phyloP scores from a whole-genome alignment of 2,113 vertebrate species.

The Phalacrocorax aristotelis region DNA sequence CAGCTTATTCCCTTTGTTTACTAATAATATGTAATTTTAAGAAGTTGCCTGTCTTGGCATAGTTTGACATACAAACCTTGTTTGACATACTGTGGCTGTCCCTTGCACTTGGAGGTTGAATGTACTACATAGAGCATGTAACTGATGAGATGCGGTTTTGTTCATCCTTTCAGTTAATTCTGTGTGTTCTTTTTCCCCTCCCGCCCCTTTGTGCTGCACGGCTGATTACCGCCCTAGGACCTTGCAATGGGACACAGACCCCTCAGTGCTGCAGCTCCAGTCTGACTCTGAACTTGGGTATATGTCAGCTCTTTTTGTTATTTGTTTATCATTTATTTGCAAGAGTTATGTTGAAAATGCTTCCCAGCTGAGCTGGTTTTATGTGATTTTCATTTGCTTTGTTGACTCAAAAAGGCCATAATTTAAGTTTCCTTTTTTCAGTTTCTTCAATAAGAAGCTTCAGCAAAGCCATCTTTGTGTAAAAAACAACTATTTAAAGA shows the following conservation, averaged over 20 bases:
- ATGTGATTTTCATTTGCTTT: constrained; percentile 39
- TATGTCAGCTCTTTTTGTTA: constrained; percentile 77
- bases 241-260: constrained; percentile 99
- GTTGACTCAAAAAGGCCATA: constrained; percentile 5
- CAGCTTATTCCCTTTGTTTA: not conserved
- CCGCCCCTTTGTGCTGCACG: constrained; percentile 75
- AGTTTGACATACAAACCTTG: not conserved
- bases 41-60: not conserved
- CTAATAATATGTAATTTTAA: not conserved
- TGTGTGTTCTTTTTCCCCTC: constrained; percentile 76
- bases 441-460: constrained; percentile 32
- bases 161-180: constrained; percentile 79
- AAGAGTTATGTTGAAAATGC: constrained; percentile 57
- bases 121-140: constrained; percentile 50
- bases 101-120: constrained; percentile 31
- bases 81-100: not conserved
- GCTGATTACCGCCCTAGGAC: constrained; percentile 86
- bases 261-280: constrained; percentile 98
- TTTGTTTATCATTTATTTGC: constrained; percentile 60
- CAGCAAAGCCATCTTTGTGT: constrained; percentile 38
- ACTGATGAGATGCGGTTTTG: constrained; percentile 51
- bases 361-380: constrained; percentile 8
- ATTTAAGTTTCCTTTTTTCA: constrained; percentile 48
- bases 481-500: not conserved
- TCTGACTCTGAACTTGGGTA: constrained; percentile 98